Evolutionary conservation across 2,797 vertebrate species (phyloP), one percentile per base, ranked within the genome.

Genomic region (Poeciliopsis presidionis): DNA sequence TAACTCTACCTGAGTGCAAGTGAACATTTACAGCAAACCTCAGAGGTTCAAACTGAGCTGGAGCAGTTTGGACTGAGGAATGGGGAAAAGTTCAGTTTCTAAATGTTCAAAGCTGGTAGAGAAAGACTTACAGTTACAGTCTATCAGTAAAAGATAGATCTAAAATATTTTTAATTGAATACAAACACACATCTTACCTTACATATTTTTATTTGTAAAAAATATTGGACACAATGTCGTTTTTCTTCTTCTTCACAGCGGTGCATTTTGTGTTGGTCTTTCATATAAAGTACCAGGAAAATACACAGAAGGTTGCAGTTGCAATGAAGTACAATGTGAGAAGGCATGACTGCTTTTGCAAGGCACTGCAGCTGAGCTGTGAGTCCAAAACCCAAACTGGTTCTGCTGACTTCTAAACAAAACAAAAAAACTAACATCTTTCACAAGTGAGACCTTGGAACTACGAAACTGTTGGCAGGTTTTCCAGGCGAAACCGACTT

Each of bases 401-500:
- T 72, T 70, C 25, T 41, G 30, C 39, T 45, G 53, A 78, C 53
- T 46, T 61, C 33, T 53, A 16, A 22, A 47, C 30, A 18, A 77
- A 55, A 47, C 28, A 59, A 36, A 36, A 12, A 59, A 59, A 7
- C 45, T 7, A 49, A 61, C 33, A 47, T 63, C 33, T 6, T 61
- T 65, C 9, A 45, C 9, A 76, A 53, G 28, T 14, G 70, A 45
- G 51, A 73, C 46, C 30, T 30, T 57, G 55, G 4, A 76, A 41
- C 18, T 70, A 72, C 71, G 22, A 47, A 61, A 45, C 75, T 0
- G 41, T 55, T 71, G 46, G n/a, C 41, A 51, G 65, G 20, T 46
- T 76, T 76, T 25, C 76, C 2, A 53, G n/a, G 43, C 53, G 65
- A 82, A 73, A 41, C 12, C 0, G n/a, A 46, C 47, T 51, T 84